phyloP scores from a whole-genome alignment of 2,113 vertebrate genomes.

The Pyrgilauda ruficollis region DNA sequence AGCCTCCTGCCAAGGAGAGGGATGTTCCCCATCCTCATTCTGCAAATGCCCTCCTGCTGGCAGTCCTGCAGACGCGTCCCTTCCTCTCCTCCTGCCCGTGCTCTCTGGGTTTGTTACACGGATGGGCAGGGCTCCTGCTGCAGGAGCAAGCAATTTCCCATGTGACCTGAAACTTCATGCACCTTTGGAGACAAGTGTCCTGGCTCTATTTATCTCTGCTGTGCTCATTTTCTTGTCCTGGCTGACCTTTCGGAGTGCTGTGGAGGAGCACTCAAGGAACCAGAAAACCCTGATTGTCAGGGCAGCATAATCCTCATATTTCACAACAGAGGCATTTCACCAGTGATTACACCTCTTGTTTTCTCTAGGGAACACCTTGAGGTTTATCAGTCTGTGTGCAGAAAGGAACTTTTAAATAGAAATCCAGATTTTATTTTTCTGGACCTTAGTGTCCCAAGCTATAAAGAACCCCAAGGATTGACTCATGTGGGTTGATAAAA shows the following conservation, averaged over 20 bases:
- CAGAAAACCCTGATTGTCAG: background rate
- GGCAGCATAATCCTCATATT: background rate
- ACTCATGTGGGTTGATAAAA: background rate
- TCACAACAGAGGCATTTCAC: background rate
- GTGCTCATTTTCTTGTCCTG: background rate
- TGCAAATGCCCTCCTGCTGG: background rate
- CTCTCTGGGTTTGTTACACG: background rate
- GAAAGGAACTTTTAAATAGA: background rate
- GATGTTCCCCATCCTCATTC: background rate
- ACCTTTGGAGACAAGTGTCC: background rate
- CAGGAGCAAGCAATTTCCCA: background rate
- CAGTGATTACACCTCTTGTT: background rate
- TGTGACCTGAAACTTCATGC: background rate
- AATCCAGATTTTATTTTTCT: background rate
- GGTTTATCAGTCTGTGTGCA: background rate
- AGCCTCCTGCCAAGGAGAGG: background rate
- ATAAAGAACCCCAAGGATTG: background rate
- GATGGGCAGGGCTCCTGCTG: background rate
- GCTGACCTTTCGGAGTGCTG: background rate
- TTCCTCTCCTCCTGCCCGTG: background rate
- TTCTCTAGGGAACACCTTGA: background rate
- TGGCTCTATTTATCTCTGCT: background rate
- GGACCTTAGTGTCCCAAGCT: background rate
- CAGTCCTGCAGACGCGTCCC: background rate
- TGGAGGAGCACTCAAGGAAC: background rate